These are phyloP conservation scores for Brachycybe producta DNA, from an alignment of 2,888 invertebrate genomes.

Conservation along the genomic window DNA sequence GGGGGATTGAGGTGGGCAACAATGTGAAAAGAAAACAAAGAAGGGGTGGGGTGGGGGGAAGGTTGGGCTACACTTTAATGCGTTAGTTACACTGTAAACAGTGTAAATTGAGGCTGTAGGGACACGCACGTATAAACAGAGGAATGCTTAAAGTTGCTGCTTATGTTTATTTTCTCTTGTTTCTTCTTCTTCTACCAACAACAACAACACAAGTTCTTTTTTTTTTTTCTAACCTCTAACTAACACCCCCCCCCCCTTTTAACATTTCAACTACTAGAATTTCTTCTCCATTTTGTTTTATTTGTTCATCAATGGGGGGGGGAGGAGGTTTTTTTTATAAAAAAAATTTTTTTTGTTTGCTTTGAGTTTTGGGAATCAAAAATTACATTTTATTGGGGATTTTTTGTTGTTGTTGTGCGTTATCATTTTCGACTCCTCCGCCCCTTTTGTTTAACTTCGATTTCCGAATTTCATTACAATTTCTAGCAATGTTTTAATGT, in stretches of 20 bases:
- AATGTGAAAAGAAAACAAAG: constrained; percentile 1
- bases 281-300: background rate
- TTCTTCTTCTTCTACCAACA: background rate
- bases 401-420: background rate
- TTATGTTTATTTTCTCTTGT: too few relatives aligned
- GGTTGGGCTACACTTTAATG: constrained; percentile 12
- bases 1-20: too few relatives aligned
- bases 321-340: background rate
- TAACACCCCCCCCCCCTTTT: background rate
- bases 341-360: background rate
- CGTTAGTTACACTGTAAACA: constrained; percentile 15
- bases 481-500: too few relatives aligned
- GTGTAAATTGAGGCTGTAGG: constrained; percentile 9
- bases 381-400: background rate
- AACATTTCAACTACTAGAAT: background rate
- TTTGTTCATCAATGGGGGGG: too few relatives aligned
- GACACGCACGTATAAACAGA: constrained; percentile 5
- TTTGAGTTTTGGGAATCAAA: background rate
- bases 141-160: too few relatives aligned
- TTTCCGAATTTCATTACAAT: too few relatives aligned
- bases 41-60: constrained; percentile 1
- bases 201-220: background rate
- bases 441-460: too few relatives aligned
- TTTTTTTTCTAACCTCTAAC: too few relatives aligned
- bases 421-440: too few relatives aligned